Evolutionary conservation across 2,888 invertebrate genomes (phyloP), one percentile per base, ranked within the genome.

Genomic region (Dasypogon diadema): DNA sequence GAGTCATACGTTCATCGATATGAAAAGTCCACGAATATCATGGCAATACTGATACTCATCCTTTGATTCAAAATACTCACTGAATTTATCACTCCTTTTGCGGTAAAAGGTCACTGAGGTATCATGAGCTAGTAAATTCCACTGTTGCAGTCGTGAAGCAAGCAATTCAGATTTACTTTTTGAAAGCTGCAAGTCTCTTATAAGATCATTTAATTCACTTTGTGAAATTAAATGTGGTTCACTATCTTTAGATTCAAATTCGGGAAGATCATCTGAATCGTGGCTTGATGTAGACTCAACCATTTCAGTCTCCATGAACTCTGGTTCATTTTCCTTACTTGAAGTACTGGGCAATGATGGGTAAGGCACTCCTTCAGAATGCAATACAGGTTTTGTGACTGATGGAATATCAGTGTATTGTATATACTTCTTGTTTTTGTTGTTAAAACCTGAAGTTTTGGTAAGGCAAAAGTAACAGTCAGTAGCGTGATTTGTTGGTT

Each of bases 1-100:
- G 54, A 12, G 18, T 65, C 34, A 22, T 55, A 55, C 5, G 18
- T 79, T 78, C 3, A 75, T 30, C 54, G 75, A 63, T 60, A 78
- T 78, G 16, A 26, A 26, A 5, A 74, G 21, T 1, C 78, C 75
- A 2, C 75, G 78, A 73, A 75, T 14, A 21, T 55, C 22, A 22
- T 22, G 55, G 55, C 2, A 22, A 6, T 14, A 10, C 2, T 6
- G 18, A 55, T 18, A 55, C 5, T 10, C 55, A 55, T 48, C 2
- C 12, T 48, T n/a, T n/a, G n/a, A n/a, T n/a, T n/a, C n/a, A n/a
- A n/a, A n/a, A n/a, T n/a, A n/a, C 51, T n/a, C 14, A 51, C 8
- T 5, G 14, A 12, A 51, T 5, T 14, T 5, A n/a, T 14, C 12
- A n/a, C 51, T 51, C 14, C 51, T 8, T 10, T 5, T 51, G 14